Evolutionary conservation across 1,140 invertebrate species (phyloP).

Genomic region (Melitaea cinxia): DNA sequence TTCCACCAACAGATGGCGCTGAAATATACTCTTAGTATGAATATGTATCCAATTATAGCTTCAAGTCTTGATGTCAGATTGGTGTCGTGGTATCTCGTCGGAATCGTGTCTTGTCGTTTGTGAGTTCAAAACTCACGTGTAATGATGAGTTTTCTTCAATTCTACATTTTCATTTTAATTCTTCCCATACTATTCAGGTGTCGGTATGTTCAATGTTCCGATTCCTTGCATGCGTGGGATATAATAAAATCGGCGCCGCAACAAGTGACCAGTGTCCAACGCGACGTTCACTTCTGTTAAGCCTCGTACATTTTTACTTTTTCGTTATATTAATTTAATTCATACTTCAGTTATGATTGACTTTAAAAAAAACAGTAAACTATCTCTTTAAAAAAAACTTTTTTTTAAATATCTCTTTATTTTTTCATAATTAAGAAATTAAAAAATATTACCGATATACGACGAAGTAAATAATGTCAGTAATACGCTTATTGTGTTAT

Average conservation of each 20-base stretch:
- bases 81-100: constrained; percentile 17
- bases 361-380: no score
- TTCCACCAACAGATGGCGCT: constrained; percentile 42
- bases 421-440: no score
- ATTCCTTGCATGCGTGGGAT: constrained; percentile 58
- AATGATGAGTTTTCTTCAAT: background rate
- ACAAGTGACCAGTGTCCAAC: constrained; percentile 66
- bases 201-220: constrained; percentile 41
- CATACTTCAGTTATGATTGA: no score
- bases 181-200: constrained; percentile 57
- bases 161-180: background rate
- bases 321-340: background rate
- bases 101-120: no score
- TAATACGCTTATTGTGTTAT: no score
- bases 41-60: constrained; percentile 26
- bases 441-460: no score
- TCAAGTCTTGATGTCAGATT: background rate
- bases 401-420: no score
- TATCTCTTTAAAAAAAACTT: no score
- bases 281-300: constrained; percentile 69
- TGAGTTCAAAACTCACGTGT: background rate
- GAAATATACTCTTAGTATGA: background rate
- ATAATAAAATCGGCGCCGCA: constrained; percentile 64
- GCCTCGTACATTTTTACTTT: constrained; percentile 53
- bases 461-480: no score